Evolutionary conservation across 2,113 vertebrate species (phyloP), one percentile per base, ranked within the genome.

Genomic region (Gasterosteus nipponicus): DNA sequence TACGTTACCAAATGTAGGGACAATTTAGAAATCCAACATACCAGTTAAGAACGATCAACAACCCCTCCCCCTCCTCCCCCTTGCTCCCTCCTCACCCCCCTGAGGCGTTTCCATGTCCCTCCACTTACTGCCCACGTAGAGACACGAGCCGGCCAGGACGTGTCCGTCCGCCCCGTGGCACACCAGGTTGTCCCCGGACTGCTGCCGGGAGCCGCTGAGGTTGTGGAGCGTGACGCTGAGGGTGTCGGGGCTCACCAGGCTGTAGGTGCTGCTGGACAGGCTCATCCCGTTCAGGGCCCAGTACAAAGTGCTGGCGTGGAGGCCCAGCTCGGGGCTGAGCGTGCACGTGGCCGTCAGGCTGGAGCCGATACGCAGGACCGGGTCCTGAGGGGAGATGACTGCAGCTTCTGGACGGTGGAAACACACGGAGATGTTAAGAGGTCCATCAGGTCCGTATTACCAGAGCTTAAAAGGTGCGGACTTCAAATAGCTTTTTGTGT

Each of bases 101-200:
- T 26, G 22, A 26, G 22, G 22, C 22, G 22, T 26, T 26, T 26
- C 22, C 22, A 26, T 26, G 22, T 26, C 53, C 2, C 19, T 77
- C 19, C 31, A 96, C 97, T 89, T 95, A 98, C 97, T 3, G 93
- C 97, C 97, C 65, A 98, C 95, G 0, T 98, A 96, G 87, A 99
- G 94, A 89, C 97, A 99, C 49, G 97, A 97, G 8, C 97, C 97
- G 0, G 96, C 96, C 91, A 98, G 78, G 89, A 99, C 95, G 84
- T 93, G 94, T 1, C 97, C 96, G 0, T 96, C 95, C 0, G 83
- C 91, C 80, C 94, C 91, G 63, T 98, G 97, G 44, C 97, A 98
- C 92, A 98, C 95, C 19, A 99, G 94, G 90, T 99, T 99, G 94
- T 97, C 97, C 75, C 96, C 97, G 0, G 96, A 97, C 86, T 95